Evolutionary conservation across 2,888 invertebrate species (phyloP), one percentile per base, ranked within the genome.

Genomic region (Allophyes oxyacanthae): DNA sequence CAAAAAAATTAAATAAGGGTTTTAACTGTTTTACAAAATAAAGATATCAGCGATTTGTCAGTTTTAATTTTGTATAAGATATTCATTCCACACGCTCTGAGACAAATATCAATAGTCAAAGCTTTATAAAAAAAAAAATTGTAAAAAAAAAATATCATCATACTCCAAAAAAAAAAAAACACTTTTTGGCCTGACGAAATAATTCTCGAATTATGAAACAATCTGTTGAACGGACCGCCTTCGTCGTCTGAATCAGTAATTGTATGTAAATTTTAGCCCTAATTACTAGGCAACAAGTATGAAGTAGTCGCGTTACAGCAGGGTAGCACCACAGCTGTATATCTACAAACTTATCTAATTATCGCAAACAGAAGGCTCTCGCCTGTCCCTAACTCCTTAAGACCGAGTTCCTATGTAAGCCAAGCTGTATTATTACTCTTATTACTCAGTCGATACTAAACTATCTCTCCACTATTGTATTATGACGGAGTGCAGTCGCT

Each of bases 321-420:
- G 64, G 62, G 41, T 64, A 59, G 61, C 69, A 60, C 74, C 74
- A 66, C 79, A 75, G 78, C 78, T 77, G 80, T 82, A 82, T 76
- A 82, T 83, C 79, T 77, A 68, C 78, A 70, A 89, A 89, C 76
- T 89, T 89, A 85, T 86, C 81, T 87, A 86, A 88, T 89, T 88
- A 89, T 83, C 75, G 77, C 84, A 84, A 84, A 82, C 84, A 83
- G 79, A 78, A 78, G 75, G 66, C 74, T 76, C 72, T 72, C 62
- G 72, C 70, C 73, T 77, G 67, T 72, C 76, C 75, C 64, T 77
- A 32, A 32, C 28, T 28, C 28, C 4, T 68, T 43, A 42, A 53
- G 34, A 3, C 59, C 52, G 65, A 79, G 67, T 77, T 80, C 63
- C 63, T 66, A 65, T 66, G 60, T 56, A 62, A 72, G 66, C 49